Conservation (phyloP, 2,888 invertebrate species). For the Diarsia brunnea region DNA sequence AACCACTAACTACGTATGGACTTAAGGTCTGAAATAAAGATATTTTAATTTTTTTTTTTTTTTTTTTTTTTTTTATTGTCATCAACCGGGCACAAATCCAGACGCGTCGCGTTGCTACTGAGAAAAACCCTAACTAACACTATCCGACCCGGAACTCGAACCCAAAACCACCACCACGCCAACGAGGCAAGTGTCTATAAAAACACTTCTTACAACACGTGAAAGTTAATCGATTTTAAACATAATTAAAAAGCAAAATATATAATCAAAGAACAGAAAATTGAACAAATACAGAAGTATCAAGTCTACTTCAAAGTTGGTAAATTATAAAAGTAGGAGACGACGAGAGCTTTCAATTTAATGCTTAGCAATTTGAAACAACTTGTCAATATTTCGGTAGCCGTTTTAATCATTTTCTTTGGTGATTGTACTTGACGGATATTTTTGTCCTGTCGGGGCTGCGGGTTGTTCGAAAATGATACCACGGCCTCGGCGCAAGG, state of each 20-base stretch:
- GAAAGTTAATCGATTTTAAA: neutral
- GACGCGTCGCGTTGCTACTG: neutral
- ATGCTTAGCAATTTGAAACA: conserved; percentile 25
- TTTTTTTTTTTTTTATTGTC: too few relatives aligned
- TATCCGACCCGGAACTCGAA: neutral
- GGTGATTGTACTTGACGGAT: conserved; percentile 19
- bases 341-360: conserved; percentile 28
- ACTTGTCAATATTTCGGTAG: conserved; percentile 46
- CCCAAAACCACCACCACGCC: neutral
- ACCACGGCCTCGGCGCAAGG: too few relatives aligned
- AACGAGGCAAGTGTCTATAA: neutral
- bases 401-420: conserved; percentile 3
- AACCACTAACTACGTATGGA: too few relatives aligned
- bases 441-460: too few relatives aligned
- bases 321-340: conserved; percentile 32
- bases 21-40: too few relatives aligned
- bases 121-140: neutral
- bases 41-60: too few relatives aligned
- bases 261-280: neutral
- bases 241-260: conserved; percentile 3
- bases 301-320: conserved; percentile 38
- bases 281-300: conserved; percentile 8
- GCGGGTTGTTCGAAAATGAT: too few relatives aligned
- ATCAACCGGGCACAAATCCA: neutral
- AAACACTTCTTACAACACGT: neutral